A percentile compares a stretch with the other conserved stretches of the same genome.
These are phyloP conservation scores for Prenolepis imparis DNA, from an alignment of 2,888 invertebrate species.

Conservation along the genomic window DNA sequence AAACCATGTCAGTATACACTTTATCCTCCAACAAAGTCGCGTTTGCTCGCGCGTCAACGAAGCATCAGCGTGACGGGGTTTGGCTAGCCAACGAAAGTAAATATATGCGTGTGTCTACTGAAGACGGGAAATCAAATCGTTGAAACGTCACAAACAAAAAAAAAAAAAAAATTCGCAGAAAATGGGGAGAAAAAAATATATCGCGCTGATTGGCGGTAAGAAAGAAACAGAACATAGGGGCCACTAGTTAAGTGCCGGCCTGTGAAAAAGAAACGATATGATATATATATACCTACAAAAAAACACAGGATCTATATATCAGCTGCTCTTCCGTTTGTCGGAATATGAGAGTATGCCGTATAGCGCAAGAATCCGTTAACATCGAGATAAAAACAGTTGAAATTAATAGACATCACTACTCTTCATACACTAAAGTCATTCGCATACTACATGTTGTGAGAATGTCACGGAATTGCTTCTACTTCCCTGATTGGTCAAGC, in stretches of 20 bases:
- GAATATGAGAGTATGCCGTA: conserved; percentile 53
- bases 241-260: conserved; percentile 77
- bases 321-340: conserved; percentile 41
- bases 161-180: conserved; percentile 43
- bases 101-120: conserved; percentile 70
- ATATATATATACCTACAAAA: conserved; percentile 45
- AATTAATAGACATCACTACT: conserved; percentile 71
- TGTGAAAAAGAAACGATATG: conserved; percentile 72
- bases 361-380: conserved; percentile 65
- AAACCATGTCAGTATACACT: neutral
- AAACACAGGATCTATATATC: conserved; percentile 48
- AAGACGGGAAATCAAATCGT: conserved; percentile 66
- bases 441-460: conserved; percentile 68
- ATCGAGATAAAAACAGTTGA: conserved; percentile 61
- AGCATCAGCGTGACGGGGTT: conserved; percentile 58
- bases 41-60: conserved; percentile 28
- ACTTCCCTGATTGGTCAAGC: conserved; percentile 76
- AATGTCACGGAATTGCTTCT: conserved; percentile 70
- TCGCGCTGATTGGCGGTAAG: conserved; percentile 68
- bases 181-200: conserved; percentile 48
- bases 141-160: conserved; percentile 51
- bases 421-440: conserved; percentile 75
- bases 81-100: conserved; percentile 72
- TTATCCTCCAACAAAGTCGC: conserved; percentile 1
- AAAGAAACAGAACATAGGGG: conserved; percentile 74